These are phyloP conservation scores for Sebastes flavidus DNA, from an alignment of 2,797 vertebrate species.

Conservation along the genomic window DNA sequence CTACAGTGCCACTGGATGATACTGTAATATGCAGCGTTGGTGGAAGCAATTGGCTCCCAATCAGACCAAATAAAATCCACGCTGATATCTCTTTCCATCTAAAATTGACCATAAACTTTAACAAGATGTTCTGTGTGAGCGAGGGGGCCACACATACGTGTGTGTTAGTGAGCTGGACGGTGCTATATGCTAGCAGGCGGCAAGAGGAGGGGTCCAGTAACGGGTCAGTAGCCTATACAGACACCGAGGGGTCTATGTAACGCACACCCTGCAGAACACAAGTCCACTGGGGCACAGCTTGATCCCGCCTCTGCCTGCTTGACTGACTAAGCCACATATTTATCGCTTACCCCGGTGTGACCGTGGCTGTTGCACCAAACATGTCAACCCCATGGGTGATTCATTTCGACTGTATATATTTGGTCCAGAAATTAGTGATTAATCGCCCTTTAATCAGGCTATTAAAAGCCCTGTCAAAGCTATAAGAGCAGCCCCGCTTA, in stretches of 20 bases:
- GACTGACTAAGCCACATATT: constrained; percentile 64
- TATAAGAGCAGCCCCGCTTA: neutral
- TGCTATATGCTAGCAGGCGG: constrained; percentile 30
- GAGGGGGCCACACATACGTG: constrained; percentile 46
- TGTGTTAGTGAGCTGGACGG: neutral
- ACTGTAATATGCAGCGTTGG: neutral
- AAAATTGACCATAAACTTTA: constrained; percentile 61
- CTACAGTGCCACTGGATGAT: neutral
- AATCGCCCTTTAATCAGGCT: constrained; percentile 62
- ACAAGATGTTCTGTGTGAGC: constrained; percentile 51
- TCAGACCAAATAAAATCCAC: constrained; percentile 60
- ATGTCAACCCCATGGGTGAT: constrained; percentile 48
- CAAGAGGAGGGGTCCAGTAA: constrained; percentile 54
- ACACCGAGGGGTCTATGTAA: constrained; percentile 76
- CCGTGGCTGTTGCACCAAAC: constrained; percentile 53
- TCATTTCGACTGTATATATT: constrained; percentile 38
- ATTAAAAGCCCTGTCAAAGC: constrained; percentile 55
- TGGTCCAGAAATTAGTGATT: constrained; percentile 54
- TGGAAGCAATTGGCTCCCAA: neutral
- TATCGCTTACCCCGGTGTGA: constrained; percentile 61
- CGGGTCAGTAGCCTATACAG: constrained; percentile 70
- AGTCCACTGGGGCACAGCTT: constrained; percentile 60
- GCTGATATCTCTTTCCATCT: constrained; percentile 62
- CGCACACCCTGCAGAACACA: constrained; percentile 65
- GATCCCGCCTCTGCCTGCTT: constrained; percentile 52